Evolutionary conservation across 2,888 invertebrate genomes (phyloP), one percentile per base, ranked within the genome.

Genomic region (Biston betularia): DNA sequence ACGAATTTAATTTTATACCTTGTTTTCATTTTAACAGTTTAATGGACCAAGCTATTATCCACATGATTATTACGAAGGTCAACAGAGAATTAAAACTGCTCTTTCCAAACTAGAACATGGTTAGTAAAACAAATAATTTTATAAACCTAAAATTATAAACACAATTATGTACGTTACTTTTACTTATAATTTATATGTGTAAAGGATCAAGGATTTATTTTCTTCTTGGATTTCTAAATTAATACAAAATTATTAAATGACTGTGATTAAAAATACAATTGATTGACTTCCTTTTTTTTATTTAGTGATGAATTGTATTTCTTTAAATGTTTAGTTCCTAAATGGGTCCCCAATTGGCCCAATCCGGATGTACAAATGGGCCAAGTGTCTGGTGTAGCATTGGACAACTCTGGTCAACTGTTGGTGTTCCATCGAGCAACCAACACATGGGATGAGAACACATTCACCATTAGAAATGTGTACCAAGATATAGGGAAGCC

Each of bases 351-450:
- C 24, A 83, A 91, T 65, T 96, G 96, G 96, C 96, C 96, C 0
- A 89, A 91, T 54, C 80, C 89, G 3, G 74, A 85, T 6, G 84
- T 94, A 2, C 91, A 90, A 70, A 76, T 95, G 65, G 98, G 98
- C 1, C 97, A 98, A 84, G 96, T 98, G 1, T 96, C 97, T 0
- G 98, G 97, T 6, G 95, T 99, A 0, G 95, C 97, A 6, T 91
- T 97, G 14, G 97, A 98, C 83, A 92, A 90, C 2, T 82, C 92
- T n/a, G 97, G 97, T 0, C 95, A 95, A 69, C 92, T 98, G 11
- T 95, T 96, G 12, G 95, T 98, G 46, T 98, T 98, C 84, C 98
- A 98, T 87, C 94, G 98, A 73, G 97, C 95, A 0, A 90, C 95
- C 63, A 94, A 96, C 72, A 83, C 94, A 0, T 97, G 97, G 97